These are phyloP conservation scores for Drosophila sp. DNA, from an alignment of 1,140 invertebrate species.

Conservation along the genomic window DNA sequence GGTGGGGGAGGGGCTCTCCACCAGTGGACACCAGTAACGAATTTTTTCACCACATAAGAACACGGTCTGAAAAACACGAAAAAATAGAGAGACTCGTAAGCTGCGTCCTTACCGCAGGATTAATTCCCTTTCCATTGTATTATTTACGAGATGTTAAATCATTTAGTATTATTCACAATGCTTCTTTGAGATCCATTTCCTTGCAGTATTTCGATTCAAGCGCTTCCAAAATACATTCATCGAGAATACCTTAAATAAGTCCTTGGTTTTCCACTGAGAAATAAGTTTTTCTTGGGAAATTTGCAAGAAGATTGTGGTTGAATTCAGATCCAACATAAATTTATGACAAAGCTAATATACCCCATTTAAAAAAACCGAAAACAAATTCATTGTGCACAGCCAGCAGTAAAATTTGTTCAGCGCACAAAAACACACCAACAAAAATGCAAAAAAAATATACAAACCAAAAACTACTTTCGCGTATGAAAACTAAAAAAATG, in stretches of 20 bases:
- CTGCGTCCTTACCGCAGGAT: not conserved
- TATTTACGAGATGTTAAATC: no score
- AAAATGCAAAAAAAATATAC: conserved; percentile 26
- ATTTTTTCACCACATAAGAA: conserved; percentile 20
- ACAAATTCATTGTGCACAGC: conserved; percentile 7
- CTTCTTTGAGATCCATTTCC: no score
- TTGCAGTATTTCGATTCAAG: no score
- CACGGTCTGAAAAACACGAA: conserved; percentile 40
- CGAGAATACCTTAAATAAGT: no score
- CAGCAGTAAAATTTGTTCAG: conserved; percentile 43
- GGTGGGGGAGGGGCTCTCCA: not conserved
- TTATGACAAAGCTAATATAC: not conserved
- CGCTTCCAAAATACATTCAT: no score
- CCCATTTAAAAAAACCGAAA: not conserved
- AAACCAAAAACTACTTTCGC: conserved; percentile 28
- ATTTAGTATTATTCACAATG: no score
- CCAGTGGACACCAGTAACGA: conserved; percentile 58
- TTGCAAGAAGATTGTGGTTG: no score
- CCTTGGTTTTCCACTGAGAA: no score
- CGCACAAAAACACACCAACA: conserved; percentile 37
- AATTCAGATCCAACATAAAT: not conserved
- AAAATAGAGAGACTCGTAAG: conserved; percentile 32
- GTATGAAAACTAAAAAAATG: not conserved
- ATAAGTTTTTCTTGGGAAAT: no score
- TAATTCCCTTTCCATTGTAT: not conserved